Evolutionary conservation across 1,140 invertebrate genomes (phyloP), one percentile per base, ranked within the genome.

Genomic region (Vanessa tameamea): DNA sequence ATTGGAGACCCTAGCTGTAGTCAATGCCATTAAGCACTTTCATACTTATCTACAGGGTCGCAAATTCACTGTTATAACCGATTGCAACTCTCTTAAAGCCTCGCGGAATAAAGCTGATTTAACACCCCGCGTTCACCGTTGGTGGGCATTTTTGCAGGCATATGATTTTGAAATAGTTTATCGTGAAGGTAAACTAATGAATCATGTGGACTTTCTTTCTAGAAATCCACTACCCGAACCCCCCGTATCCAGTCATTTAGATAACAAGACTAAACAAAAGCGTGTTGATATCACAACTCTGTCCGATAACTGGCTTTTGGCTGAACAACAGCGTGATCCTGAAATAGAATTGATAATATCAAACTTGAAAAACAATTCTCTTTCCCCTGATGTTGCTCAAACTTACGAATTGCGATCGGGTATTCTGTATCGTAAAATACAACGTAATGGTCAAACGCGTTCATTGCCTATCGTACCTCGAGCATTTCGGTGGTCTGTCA

Each of bases 1-100:
- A 55, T 59, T 91, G 16, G 87, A 91, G 70, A 82, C 94, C 12
- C 69, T 86, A 5, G 83, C 81, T 3, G 76, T 94, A 79, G 89
- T 92, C 0, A 79, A 82, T 15, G 57, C 69, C 1, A 37, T 70
- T 50, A 75, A 75, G 23, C 53, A 55, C 16, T 37, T 37, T 7
- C 31, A 7, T 4, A 4, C 3, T 37, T 37, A 43, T 11, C 9
- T 43, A 11, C 37, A 43, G 7, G 37, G 37, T 11, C 37, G 37
- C 37, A 43, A 43, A 11, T 43, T 43, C 37, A 11, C 7, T 43
- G 37, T 43, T 8, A 11, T 43, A 8, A 43, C 37, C 9, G 37
- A 43, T 43, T 43, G 37, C 37, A 43, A 11, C 6, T 31, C 26
- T 31, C 26, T 31, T 31, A 31, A 31, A 31, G 26, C 26, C 26